Evolutionary conservation across 2,113 vertebrate genomes (phyloP), one percentile per base, ranked within the genome.

Genomic region (Leptodactylus fuscus): DNA sequence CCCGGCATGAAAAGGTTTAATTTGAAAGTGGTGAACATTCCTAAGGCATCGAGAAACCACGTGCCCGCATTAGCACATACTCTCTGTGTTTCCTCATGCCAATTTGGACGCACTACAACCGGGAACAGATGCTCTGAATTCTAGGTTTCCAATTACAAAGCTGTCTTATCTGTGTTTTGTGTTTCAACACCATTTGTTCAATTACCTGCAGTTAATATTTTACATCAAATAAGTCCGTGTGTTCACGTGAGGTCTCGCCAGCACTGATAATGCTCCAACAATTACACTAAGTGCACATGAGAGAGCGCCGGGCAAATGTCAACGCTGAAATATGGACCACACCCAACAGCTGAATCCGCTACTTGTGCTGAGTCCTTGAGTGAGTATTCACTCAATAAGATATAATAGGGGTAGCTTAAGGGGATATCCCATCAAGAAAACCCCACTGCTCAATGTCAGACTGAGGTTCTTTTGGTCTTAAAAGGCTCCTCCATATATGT

Each of bases 131-230:
- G 67, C 69, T 76, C 82, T 0, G 1, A 8, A 79, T 9, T 20
- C 0, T 3, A 76, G 69, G 67, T 87, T 89, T 88, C 88, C 89
- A 49, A 84, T 91, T 88, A 82, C 88, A 85, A 89, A 89, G 70
- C 15, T 87, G 79, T 85, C 86, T 88, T 36, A 87, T 83, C 81
- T 75, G 49, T 34, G 51, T 53, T 75, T 75, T 83, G 51, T 83
- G 82, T 83, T 83, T 74, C 81, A 73, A 58, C 69, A 62, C 82
- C 82, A 83, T 83, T 58, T 83, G 82, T 74, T 83, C 82, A 75
- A 83, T 83, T 83, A 83, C 82, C 82, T 75, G 70, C 36, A 60
- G 70, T 75, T 60, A 55, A 75, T 58, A 75, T 60, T 83, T 73
- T 22, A 60, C 81, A 83, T 75, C 67, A 53, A 82, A 82, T 32